A percentile compares a stretch with the other conserved stretches of the same genome.
These are phyloP conservation scores for Eueremaeus valkanovi DNA, from an alignment of 2,888 invertebrate genomes.

Conservation along the genomic window DNA sequence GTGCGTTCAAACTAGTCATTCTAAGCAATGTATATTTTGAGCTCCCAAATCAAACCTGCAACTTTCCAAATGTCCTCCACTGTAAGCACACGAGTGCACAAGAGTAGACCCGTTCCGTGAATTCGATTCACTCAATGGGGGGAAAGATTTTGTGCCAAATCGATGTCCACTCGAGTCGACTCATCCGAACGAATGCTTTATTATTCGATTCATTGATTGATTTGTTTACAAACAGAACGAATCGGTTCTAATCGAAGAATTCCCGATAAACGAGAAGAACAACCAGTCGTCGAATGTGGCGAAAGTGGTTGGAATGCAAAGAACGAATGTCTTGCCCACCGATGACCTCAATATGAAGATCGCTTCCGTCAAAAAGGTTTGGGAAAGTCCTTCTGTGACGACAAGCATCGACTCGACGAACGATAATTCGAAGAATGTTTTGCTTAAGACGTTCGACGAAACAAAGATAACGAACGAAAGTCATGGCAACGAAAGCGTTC, in stretches of 20 bases:
- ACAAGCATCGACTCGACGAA: background rate
- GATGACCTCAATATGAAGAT: constrained; percentile 91
- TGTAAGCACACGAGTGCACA: too few species aligned
- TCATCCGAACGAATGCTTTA: too few species aligned
- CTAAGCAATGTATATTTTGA: too few species aligned
- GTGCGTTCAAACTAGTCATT: too few species aligned
- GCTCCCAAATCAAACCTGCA: too few species aligned
- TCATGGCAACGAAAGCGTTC: background rate
- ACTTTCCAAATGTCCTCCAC: too few species aligned
- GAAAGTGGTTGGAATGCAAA: constrained; percentile 42
- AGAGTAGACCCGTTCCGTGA: constrained; percentile 24
- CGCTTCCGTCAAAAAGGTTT: constrained; percentile 79
- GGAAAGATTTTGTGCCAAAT: constrained; percentile 16
- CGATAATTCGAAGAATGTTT: constrained; percentile 3
- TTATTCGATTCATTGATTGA: background rate
- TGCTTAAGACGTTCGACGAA: background rate
- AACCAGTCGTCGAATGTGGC: constrained; percentile 16
- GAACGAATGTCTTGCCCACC: constrained; percentile 44
- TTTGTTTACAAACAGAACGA: background rate
- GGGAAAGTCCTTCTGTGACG: constrained; percentile 44
- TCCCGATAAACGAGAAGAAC: background rate
- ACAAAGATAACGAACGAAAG: background rate
- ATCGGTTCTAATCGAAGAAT: background rate
- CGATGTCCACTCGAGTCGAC: background rate
- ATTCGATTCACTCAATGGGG: constrained; percentile 10